phyloP scores from a whole-genome alignment of 2,797 vertebrate genomes.

The Mus caroli region DNA sequence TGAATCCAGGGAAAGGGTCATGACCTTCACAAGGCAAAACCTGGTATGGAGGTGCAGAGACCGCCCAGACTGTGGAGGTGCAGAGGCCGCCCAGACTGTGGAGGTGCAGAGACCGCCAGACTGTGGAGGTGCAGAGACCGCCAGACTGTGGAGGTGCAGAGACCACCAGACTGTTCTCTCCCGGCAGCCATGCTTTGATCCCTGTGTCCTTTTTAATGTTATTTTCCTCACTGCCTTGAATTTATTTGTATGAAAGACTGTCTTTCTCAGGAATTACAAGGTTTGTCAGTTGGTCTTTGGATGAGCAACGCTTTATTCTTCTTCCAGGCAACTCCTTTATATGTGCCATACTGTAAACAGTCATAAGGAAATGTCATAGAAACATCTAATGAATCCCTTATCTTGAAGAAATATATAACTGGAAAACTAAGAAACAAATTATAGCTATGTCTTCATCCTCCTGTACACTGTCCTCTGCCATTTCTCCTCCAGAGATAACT shows the following conservation, averaged over 20 bases:
- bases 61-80: too few species aligned
- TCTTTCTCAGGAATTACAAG: background rate
- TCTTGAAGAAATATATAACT: background rate
- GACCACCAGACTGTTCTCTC: too few species aligned
- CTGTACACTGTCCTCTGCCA: background rate
- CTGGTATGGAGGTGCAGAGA: background rate
- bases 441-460: background rate
- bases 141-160: too few species aligned
- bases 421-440: constrained; percentile 21
- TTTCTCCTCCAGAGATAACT: background rate
- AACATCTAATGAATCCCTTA: background rate
- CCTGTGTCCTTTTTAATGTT: background rate
- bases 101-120: too few species aligned
- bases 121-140: too few species aligned
- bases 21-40: background rate
- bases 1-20: background rate
- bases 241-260: background rate
- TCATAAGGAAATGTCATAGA: background rate
- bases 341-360: background rate
- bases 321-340: background rate
- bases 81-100: too few species aligned
- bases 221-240: background rate
- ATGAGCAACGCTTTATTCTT: background rate
- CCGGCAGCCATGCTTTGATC: background rate
- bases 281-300: background rate